Evolutionary conservation across 2,888 invertebrate genomes (phyloP), one percentile per base, ranked within the genome.

Genomic region (Calliphora vomitoria): DNA sequence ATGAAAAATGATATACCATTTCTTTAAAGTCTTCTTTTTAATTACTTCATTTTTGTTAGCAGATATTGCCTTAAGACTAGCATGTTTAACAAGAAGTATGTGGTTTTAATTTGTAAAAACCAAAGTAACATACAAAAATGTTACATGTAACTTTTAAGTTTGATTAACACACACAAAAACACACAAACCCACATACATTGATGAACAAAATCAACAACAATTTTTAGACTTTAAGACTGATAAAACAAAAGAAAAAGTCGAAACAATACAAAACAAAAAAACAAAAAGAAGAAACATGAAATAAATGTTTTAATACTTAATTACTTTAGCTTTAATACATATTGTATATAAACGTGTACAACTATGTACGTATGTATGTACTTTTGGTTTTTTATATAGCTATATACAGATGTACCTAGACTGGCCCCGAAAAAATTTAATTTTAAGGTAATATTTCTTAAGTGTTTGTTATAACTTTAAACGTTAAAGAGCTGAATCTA

Each of bases 291-390:
- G 8, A 64, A 55, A 68, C 38, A 58, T 11, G 15, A 58, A 44
- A 58, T 55, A 79, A 79, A 60, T 79, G 58, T 79, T 79, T 69
- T 20, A 78, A 62, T 75, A 47, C 62, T 75, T 75, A 75, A 75
- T 75, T 75, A 47, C 75, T 62, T 75, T 75, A 62, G 13, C 75
- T 64, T 62, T 62, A 74, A 60, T 41, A 53, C 4, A 58, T 41
- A 55, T 38, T 35, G 10, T 55, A 25, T n/a, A 15, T 8, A 8
- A 15, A 15, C 31, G 5, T 62, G 15, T 35, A 20, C 41, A 41
- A 11, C 4, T 25, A n/a, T n/a, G n/a, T n/a, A n/a, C n/a, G 6
- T 11, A 25, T 25, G 10, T 13, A 20, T 58, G 13, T 38, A 18
- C 6, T 44, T 18, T 44, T 8, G 11, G 11, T 66, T 5, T 44